Evolutionary conservation across 2,113 vertebrate genomes (phyloP).

Genomic region (Tragulus kanchil): DNA sequence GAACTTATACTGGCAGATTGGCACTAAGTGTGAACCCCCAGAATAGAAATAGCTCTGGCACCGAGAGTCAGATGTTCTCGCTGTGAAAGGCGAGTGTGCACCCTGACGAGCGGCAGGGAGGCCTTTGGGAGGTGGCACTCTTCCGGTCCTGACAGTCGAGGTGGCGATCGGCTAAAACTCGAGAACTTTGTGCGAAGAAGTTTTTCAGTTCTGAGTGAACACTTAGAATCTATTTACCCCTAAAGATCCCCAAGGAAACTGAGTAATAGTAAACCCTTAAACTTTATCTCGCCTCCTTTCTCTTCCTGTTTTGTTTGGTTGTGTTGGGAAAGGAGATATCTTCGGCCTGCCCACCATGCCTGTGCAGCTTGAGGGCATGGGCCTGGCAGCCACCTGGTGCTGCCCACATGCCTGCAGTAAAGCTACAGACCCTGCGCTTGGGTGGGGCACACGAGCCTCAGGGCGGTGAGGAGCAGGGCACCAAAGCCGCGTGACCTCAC

Average conservation of each 20-base stretch:
- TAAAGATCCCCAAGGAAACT: background rate
- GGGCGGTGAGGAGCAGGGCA: fast-evolving
- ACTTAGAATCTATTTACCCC: background rate
- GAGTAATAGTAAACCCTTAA: background rate
- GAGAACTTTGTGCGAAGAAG: background rate
- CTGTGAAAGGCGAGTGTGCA: background rate
- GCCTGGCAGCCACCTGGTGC: fast-evolving
- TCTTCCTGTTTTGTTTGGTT: constrained; percentile 73
- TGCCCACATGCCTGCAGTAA: background rate
- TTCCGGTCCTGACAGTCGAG: background rate
- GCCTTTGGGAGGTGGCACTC: fast-evolving
- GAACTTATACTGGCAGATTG: background rate
- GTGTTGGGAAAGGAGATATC: constrained; percentile 47
- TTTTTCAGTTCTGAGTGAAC: background rate
- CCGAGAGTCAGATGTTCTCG: background rate
- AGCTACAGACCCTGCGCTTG: fast-evolving
- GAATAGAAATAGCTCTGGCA: background rate
- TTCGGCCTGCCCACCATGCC: background rate
- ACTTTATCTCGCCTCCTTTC: background rate
- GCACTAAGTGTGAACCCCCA: background rate
- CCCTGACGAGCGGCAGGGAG: background rate
- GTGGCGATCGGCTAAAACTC: background rate
- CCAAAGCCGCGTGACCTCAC: background rate
- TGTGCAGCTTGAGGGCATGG: background rate
- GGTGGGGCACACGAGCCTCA: background rate